These are phyloP conservation scores for Hapalemur alaotrensis DNA, from an alignment of 2,797 vertebrate genomes.

Conservation along the genomic window DNA sequence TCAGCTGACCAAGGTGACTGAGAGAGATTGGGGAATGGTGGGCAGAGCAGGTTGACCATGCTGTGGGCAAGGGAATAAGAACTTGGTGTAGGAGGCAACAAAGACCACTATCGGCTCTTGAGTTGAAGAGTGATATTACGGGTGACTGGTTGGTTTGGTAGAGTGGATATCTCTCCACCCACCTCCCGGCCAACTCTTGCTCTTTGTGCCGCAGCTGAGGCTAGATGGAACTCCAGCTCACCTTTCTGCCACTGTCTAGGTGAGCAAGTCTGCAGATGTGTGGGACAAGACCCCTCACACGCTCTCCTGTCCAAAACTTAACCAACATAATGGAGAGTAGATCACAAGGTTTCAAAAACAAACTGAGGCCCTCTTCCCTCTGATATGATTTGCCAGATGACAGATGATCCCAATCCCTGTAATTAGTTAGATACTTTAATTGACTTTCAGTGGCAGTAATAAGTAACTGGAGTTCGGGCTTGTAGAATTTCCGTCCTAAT, in stretches of 20 bases:
- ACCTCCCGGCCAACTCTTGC: background rate
- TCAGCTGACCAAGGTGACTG: background rate
- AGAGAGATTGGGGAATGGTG: background rate
- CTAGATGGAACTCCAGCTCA: background rate
- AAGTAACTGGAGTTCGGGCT: conserved; percentile 71
- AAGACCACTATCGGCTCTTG: background rate
- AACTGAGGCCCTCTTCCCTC: conserved; percentile 53
- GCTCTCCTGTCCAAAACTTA: conserved; percentile 33
- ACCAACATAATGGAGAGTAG: conserved; percentile 1
- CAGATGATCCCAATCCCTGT: conserved; percentile 73
- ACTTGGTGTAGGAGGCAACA: background rate
- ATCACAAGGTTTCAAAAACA: conserved; percentile 52
- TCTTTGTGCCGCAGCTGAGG: background rate
- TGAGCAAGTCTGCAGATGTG: background rate
- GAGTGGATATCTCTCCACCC: background rate
- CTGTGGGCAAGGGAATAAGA: background rate
- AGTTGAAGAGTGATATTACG: background rate
- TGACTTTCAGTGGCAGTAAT: conserved; percentile 77
- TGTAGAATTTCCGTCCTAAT: conserved; percentile 76
- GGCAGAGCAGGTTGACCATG: background rate
- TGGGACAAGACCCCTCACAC: background rate
- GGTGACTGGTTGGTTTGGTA: background rate
- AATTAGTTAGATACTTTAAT: conserved; percentile 79
- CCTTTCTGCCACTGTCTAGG: background rate
- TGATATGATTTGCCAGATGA: conserved; percentile 65